Conservation (phyloP, 2,888 invertebrate species). For the Papilio gigon region DNA sequence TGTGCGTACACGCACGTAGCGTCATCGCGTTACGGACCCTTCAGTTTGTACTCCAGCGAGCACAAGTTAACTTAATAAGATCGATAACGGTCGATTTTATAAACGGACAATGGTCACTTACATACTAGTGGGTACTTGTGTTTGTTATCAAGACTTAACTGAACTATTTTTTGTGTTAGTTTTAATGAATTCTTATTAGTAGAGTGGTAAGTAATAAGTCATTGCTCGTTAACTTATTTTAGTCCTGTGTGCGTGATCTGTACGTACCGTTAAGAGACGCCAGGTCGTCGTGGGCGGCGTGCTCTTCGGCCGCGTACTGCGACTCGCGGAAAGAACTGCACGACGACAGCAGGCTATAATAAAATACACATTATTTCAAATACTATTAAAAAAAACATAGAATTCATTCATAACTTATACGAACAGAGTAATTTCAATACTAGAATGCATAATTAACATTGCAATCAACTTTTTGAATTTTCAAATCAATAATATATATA, state of each 20-base stretch:
- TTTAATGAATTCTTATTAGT: background rate
- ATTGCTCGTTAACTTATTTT: background rate
- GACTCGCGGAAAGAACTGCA: slow-evolving; percentile 94
- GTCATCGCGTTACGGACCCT: background rate
- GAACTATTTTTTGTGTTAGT: background rate
- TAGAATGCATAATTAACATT: too few relatives aligned
- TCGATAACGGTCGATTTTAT: slow-evolving; percentile 4
- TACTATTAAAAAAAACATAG: background rate
- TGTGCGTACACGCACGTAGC: background rate
- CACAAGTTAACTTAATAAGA: background rate
- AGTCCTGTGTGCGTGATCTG: background rate
- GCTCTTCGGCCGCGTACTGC: slow-evolving; percentile 86
- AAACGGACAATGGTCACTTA: background rate
- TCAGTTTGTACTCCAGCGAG: slow-evolving; percentile 6
- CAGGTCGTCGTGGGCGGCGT: slow-evolving; percentile 77
- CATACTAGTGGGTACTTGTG: background rate
- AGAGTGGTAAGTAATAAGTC: background rate
- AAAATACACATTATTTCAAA: slow-evolving; percentile 17
- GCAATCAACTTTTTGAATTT: too few relatives aligned
- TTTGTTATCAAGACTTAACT: too few relatives aligned
- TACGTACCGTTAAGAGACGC: slow-evolving; percentile 80
- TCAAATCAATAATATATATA: too few relatives aligned
- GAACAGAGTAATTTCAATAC: too few relatives aligned
- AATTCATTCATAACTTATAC: slow-evolving; percentile 1
- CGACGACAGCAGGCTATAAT: slow-evolving; percentile 87